phyloP scores from a whole-genome alignment of 2,888 invertebrate genomes.

The Cantharis rufa region DNA sequence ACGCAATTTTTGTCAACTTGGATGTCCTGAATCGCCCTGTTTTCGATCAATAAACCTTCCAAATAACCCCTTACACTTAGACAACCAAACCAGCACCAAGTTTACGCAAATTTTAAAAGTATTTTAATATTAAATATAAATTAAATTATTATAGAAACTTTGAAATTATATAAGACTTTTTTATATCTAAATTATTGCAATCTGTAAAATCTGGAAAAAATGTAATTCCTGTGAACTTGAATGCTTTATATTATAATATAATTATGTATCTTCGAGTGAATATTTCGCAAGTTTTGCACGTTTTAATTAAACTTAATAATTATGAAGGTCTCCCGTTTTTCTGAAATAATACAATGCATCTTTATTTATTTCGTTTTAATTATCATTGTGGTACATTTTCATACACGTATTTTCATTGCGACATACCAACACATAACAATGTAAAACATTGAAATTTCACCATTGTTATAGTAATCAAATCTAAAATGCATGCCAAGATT shows the following conservation, averaged over 20 bases:
- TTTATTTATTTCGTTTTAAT: not conserved
- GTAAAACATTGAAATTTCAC: not conserved
- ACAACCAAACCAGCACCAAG: not conserved
- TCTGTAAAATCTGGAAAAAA: not conserved
- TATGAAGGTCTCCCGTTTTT: not conserved
- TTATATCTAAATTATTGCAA: not conserved
- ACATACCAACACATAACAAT: not conserved
- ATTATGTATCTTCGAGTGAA: not conserved
- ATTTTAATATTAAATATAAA: too few relatives aligned
- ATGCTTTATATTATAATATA: not conserved
- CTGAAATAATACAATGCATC: not conserved
- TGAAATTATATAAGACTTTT: not conserved
- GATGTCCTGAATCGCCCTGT: not conserved
- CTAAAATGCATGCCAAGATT: not conserved
- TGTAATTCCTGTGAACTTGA: not conserved
- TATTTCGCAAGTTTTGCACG: not conserved
- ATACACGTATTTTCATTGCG: not conserved
- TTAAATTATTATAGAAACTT: too few relatives aligned
- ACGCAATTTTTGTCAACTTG: not conserved
- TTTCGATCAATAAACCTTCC: not conserved
- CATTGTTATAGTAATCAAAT: not conserved
- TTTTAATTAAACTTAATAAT: not conserved
- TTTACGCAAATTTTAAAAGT: not conserved
- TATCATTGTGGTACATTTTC: not conserved
- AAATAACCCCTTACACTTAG: not conserved